Evolutionary conservation across 2,113 vertebrate genomes (phyloP).

Genomic region (Athene noctua): DNA sequence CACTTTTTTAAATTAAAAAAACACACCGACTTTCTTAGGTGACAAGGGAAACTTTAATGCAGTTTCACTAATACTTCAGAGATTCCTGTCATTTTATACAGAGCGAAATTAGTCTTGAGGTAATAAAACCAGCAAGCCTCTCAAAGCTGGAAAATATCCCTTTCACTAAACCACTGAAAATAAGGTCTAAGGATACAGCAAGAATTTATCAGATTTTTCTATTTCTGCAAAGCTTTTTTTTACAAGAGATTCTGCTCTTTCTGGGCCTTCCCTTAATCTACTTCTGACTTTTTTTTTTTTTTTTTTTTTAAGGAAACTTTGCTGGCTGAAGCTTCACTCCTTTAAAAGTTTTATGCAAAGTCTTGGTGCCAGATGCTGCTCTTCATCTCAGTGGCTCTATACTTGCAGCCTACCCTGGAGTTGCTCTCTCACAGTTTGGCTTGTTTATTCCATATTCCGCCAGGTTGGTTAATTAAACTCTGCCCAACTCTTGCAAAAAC

Average conservation of each 20-base stretch:
- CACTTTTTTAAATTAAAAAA: neutral
- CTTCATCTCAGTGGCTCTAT: neutral
- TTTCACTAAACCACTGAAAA: neutral
- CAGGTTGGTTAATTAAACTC: neutral
- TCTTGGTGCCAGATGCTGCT: neutral
- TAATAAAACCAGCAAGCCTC: neutral
- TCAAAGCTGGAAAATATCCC: neutral
- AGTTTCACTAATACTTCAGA: neutral
- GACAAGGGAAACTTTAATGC: neutral
- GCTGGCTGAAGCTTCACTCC: neutral
- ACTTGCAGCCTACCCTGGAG: neutral
- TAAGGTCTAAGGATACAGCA: neutral
- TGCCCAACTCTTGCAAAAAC: neutral
- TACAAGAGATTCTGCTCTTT: neutral
- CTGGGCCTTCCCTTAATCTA: neutral
- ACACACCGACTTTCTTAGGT: neutral
- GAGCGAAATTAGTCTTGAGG: neutral
- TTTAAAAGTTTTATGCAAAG: neutral
- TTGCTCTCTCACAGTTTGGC: neutral
- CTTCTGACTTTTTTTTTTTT: too few species aligned
- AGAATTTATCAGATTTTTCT: neutral
- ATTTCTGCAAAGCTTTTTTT: neutral
- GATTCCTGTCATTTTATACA: neutral
- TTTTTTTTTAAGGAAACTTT: neutral
- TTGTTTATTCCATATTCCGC: neutral